Conservation (phyloP, 1,140 invertebrate genomes). For the Cyrtorhinus lividipennis region DNA sequence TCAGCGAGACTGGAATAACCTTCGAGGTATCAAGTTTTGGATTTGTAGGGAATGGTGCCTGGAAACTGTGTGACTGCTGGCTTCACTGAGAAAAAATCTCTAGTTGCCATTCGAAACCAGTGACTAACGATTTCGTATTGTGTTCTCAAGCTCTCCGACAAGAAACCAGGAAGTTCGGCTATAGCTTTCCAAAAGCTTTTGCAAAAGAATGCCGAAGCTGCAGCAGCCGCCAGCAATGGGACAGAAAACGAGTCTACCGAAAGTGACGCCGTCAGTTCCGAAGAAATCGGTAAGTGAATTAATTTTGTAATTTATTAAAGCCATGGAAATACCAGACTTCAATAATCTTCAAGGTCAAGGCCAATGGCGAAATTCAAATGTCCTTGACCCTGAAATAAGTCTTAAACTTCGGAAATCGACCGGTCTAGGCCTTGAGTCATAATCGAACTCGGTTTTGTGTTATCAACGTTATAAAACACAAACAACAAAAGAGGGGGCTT, state of each 20-base stretch:
- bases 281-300: slow-evolving; percentile 8
- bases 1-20: no score
- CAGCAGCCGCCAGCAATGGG: neutral
- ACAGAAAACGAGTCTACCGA: slow-evolving; percentile 13
- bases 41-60: no score
- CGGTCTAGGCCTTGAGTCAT: no score
- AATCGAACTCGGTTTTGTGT: no score
- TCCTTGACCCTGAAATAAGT: neutral
- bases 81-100: no score
- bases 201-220: slow-evolving; percentile 3
- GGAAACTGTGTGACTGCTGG: no score
- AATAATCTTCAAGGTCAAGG: neutral
- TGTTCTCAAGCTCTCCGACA: slow-evolving; percentile 1
- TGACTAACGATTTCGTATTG: no score
- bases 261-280: slow-evolving; percentile 2
- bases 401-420: no score
- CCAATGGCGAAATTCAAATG: neutral
- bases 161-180: slow-evolving; percentile 17
- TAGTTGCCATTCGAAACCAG: no score
- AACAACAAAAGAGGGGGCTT: no score
- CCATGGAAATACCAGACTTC: neutral
- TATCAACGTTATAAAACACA: no score
- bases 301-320: slow-evolving; percentile 1
- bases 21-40: no score
- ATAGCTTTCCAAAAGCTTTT: slow-evolving; percentile 20